Percentiles rank a stretch among this genome's conserved stretches.
Conservation (phyloP, 2,888 invertebrate genomes). For the Drosophila falleni region DNA sequence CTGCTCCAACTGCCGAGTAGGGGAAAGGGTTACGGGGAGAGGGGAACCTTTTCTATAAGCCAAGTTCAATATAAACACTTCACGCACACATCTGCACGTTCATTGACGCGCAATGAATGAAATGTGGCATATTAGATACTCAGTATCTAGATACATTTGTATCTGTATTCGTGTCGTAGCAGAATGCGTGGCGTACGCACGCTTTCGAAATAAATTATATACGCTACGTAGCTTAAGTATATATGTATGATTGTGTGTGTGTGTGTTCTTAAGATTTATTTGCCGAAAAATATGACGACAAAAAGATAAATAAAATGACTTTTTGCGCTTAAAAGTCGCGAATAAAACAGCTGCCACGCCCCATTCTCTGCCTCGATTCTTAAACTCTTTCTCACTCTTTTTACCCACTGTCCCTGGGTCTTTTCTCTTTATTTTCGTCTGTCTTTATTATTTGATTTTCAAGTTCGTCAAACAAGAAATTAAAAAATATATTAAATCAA, state of each 20-base stretch:
- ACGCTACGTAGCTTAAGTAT: constrained; percentile 16
- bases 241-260: constrained; percentile 3
- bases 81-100: constrained; percentile 9
- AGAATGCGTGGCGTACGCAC: constrained; percentile 74
- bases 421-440: constrained; percentile 12
- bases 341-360: constrained; percentile 52
- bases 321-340: constrained; percentile 43
- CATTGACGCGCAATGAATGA: constrained; percentile 51
- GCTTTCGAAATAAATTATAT: constrained; percentile 76
- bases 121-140: constrained; percentile 45
- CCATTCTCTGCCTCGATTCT: constrained; percentile 12
- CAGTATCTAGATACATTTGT: constrained; percentile 15
- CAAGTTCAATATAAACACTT: constrained; percentile 30
- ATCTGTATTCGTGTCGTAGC: constrained; percentile 23
- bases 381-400: constrained; percentile 20
- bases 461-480: constrained; percentile 53
- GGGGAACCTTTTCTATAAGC: constrained; percentile 20
- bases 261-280: constrained; percentile 64
- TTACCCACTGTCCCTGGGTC: constrained; percentile 1
- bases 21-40: neutral
- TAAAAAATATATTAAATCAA: constrained; percentile 4
- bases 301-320: constrained; percentile 42
- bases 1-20: constrained; percentile 37
- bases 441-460: constrained; percentile 45
- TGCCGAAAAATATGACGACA: constrained; percentile 65